These are phyloP conservation scores for Cantharis flavilabris DNA, from an alignment of 2,888 invertebrate species.

Conservation along the genomic window DNA sequence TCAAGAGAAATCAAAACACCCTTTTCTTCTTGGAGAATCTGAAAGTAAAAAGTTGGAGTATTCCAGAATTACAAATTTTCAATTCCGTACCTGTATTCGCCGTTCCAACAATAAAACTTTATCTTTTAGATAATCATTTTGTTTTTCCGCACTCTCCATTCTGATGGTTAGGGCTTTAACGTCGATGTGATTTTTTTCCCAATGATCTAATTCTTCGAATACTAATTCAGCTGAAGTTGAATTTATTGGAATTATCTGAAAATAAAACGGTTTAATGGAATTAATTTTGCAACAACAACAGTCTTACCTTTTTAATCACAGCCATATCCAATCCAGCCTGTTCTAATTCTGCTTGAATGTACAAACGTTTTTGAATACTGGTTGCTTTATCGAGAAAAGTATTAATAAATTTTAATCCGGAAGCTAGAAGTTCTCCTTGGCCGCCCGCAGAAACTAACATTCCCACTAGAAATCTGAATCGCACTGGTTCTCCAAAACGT, in stretches of 20 bases:
- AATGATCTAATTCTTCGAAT: slow-evolving; percentile 72
- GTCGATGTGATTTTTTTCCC: slow-evolving; percentile 79
- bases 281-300: background rate
- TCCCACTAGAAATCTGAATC: slow-evolving; percentile 88
- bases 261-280: slow-evolving; percentile 28
- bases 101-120: slow-evolving; percentile 73
- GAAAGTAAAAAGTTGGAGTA: slow-evolving; percentile 26
- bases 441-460: slow-evolving; percentile 80
- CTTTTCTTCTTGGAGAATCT: slow-evolving; percentile 80
- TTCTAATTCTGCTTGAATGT: slow-evolving; percentile 83
- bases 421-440: slow-evolving; percentile 72
- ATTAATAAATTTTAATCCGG: slow-evolving; percentile 84
- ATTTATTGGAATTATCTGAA: slow-evolving; percentile 67
- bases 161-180: slow-evolving; percentile 75
- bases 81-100: slow-evolving; percentile 66
- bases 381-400: slow-evolving; percentile 79
- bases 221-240: slow-evolving; percentile 68
- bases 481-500: slow-evolving; percentile 88
- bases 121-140: slow-evolving; percentile 66
- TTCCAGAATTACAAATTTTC: background rate
- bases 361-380: slow-evolving; percentile 75
- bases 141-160: slow-evolving; percentile 71
- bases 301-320: slow-evolving; percentile 62
- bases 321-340: slow-evolving; percentile 78
- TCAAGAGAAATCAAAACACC: slow-evolving; percentile 73